phyloP scores from a whole-genome alignment of 2,113 vertebrate species.

The Actenoides hombroni region DNA sequence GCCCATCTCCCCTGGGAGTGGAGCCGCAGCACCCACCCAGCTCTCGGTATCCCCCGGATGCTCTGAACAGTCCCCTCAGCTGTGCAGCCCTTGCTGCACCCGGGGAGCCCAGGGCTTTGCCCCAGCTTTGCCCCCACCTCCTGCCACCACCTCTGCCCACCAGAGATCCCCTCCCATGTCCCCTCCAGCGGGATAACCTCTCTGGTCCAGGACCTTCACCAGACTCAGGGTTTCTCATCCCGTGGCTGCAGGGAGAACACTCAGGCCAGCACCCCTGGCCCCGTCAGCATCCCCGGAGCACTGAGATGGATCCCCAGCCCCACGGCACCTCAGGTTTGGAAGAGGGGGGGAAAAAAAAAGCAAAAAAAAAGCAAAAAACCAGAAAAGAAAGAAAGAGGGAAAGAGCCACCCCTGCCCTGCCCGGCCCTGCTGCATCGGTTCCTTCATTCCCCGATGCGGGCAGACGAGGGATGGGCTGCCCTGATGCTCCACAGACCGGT shows the following conservation, averaged over 20 bases:
- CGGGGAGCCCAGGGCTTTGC: not conserved
- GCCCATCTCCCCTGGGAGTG: not conserved
- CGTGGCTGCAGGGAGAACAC: not conserved
- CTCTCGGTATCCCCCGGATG: not conserved
- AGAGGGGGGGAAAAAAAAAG: not conserved
- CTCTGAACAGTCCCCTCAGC: accelerated
- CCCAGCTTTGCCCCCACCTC: not conserved
- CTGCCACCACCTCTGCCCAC: not conserved
- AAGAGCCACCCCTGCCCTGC: not conserved
- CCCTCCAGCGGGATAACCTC: not conserved
- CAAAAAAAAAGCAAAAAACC: too few relatives aligned
- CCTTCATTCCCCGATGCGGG: not conserved
- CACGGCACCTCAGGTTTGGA: not conserved
- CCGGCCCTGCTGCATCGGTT: not conserved
- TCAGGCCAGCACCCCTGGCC: not conserved
- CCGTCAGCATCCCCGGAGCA: not conserved
- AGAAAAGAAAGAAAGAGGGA: not conserved
- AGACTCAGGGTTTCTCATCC: not conserved
- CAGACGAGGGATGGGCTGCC: not conserved
- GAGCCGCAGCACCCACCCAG: not conserved
- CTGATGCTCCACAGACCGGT: not conserved
- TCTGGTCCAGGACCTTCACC: not conserved
- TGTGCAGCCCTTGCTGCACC: not conserved
- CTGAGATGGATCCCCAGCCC: not conserved
- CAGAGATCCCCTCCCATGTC: not conserved